Evolutionary conservation across 1,140 invertebrate genomes (phyloP), one percentile per base, ranked within the genome.

Genomic region (Leptopilina clavipes): DNA sequence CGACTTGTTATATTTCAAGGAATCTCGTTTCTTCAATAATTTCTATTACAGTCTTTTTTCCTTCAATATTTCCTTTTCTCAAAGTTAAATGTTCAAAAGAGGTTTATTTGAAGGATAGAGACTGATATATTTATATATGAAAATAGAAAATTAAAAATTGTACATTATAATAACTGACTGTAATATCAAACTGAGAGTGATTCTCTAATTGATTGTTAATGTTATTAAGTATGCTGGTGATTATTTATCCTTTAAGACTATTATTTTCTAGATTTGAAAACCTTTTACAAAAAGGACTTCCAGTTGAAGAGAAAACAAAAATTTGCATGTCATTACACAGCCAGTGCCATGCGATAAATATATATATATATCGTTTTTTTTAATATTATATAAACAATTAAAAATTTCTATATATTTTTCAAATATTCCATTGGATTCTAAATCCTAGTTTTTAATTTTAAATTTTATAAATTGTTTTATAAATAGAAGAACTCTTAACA

Each of bases 121-220:
- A 31, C 25, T 25, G 5, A 31, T 65, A 11, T 65, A 5, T 22
- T 22, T 8, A 25, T 31, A n/a, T 40, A 40, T 40, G n/a, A n/a
- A 40, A 1, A 40, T 40, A 40, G 37, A 40, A 40, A 40, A 40
- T 6, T 40, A 40, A 40, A 14, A 14, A 31, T 65, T 65, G 59
- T 65, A 65, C 14, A 65, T 31, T 31, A 37, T n/a, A 31, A 65
- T 14, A n/a, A 65, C 59, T 65, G 59, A 65, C 59, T 65, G 59
- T 65, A 31, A 65, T 10, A 65, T 65, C 3, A n/a, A 65, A 22
- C n/a, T 65, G 59, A 37, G 25, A 65, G 25, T 65, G 14, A 37
- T 65, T 22, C 56, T 65, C 56, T 31, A 31, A 59, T 2, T 31
- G 22, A n/a, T 59, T 59, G 56, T 59, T n/a, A n/a, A n/a, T 65